phyloP scores from a whole-genome alignment of 1,140 invertebrate genomes.

The Dysdera silvatica region DNA sequence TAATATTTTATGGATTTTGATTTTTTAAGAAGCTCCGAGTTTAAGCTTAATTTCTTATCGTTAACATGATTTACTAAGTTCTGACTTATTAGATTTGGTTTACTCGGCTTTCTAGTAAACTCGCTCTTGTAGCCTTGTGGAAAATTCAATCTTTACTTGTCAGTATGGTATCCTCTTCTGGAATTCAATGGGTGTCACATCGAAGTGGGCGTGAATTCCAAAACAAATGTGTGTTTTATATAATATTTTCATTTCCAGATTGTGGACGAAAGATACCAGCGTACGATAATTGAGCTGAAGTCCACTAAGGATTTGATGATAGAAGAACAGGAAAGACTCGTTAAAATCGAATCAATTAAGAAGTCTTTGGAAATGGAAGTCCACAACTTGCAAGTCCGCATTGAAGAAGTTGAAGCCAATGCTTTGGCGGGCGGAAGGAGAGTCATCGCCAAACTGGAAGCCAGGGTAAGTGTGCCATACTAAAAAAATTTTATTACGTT shows the following conservation, averaged over 20 bases:
- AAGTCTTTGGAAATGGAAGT: conserved; percentile 95
- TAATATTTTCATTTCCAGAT: conserved; percentile 42
- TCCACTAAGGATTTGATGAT: conserved; percentile 85
- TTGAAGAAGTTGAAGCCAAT: conserved; percentile 94
- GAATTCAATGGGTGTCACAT: conserved; percentile 4
- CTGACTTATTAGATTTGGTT: too few relatives aligned
- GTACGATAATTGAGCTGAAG: conserved; percentile 78
- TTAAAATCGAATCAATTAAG: conserved; percentile 94
- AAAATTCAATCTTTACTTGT: not conserved
- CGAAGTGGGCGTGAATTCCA: not conserved
- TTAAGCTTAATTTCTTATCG: too few relatives aligned
- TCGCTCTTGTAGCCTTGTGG: too few relatives aligned
- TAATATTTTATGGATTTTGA: too few relatives aligned
- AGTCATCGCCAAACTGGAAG: conserved; percentile 94
- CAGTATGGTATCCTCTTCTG: not conserved
- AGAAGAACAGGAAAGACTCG: conserved; percentile 90
- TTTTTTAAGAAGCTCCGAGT: too few relatives aligned
- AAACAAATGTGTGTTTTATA: not conserved
- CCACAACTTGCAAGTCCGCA: conserved; percentile 86
- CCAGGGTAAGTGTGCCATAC: conserved; percentile 50
- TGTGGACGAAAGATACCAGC: conserved; percentile 84
- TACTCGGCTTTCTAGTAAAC: too few relatives aligned
- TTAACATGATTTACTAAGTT: too few relatives aligned
- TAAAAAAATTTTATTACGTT: not conserved
- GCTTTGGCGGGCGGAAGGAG: conserved; percentile 91